Conservation (phyloP, 2,888 invertebrate genomes). For the Cryptosula pallasiana region DNA sequence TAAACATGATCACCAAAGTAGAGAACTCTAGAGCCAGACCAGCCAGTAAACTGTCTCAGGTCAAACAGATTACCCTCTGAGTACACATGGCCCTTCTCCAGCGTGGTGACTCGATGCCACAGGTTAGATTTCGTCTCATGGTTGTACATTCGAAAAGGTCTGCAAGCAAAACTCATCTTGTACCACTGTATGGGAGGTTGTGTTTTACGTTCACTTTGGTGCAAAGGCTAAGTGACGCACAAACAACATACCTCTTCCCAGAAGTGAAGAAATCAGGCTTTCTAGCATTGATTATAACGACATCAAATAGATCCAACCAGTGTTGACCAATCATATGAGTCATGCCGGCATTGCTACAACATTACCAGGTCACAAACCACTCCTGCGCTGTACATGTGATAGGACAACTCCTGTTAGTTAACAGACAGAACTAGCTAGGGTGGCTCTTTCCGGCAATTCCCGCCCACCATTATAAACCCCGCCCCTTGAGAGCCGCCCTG, state of each 20-base stretch:
- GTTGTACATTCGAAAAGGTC: slow-evolving; percentile 84
- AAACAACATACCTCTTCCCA: slow-evolving; percentile 7
- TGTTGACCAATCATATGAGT: slow-evolving; percentile 76
- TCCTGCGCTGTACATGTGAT: too few species aligned
- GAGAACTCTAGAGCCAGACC: slow-evolving; percentile 82
- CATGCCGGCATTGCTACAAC: slow-evolving; percentile 81
- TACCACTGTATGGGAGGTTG: too few species aligned
- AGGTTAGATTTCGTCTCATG: slow-evolving; percentile 72
- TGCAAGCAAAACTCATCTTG: slow-evolving; percentile 29
- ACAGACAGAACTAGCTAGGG: too few species aligned
- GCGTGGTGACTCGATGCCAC: slow-evolving; percentile 81
- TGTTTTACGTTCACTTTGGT: too few species aligned
- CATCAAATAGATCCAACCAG: slow-evolving; percentile 88
- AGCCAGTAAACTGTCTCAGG: slow-evolving; percentile 84
- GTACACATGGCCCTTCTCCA: slow-evolving; percentile 85
- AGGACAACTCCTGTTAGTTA: too few species aligned
- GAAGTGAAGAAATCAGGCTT: slow-evolving; percentile 84
- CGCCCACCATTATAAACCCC: too few species aligned
- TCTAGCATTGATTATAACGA: slow-evolving; percentile 81
- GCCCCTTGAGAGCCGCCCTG: too few species aligned
- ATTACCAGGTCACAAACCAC: too few species aligned
- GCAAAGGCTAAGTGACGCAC: too few species aligned
- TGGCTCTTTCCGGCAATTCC: too few species aligned
- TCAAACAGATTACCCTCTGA: slow-evolving; percentile 93
- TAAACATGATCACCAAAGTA: slow-evolving; percentile 99